A percentile compares a stretch with the other conserved stretches of the same genome.
phyloP scores from a whole-genome alignment of 2,888 invertebrate species.

The Ornithoptera alexandrae region DNA sequence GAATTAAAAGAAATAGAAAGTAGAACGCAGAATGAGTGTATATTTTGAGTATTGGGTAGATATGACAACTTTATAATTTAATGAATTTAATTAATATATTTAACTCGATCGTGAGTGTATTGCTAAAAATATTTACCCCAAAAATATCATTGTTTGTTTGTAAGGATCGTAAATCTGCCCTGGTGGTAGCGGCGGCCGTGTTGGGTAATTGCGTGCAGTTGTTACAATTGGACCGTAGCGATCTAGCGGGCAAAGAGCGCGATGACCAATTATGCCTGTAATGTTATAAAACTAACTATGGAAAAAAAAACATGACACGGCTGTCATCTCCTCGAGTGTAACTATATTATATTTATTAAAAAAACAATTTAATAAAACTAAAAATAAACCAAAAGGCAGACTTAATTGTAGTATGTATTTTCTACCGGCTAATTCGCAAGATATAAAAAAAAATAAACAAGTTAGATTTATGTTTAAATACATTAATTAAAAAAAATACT shows the following conservation, averaged over 20 bases:
- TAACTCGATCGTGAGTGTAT: background rate
- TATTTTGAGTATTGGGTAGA: too few relatives aligned
- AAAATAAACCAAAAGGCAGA: too few relatives aligned
- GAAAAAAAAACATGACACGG: background rate
- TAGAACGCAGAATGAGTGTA: too few relatives aligned
- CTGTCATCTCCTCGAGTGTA: background rate
- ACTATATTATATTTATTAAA: too few relatives aligned
- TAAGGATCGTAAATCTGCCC: conserved; percentile 71
- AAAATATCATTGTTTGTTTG: conserved; percentile 69
- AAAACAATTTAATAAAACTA: too few relatives aligned
- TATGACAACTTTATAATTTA: too few relatives aligned
- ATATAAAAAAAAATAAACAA: too few relatives aligned
- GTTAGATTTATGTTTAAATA: too few relatives aligned
- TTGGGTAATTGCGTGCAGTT: conserved; percentile 60
- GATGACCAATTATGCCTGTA: conserved; percentile 63
- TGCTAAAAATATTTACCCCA: conserved; percentile 50
- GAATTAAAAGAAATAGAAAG: too few relatives aligned
- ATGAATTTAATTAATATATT: background rate
- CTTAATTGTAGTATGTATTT: too few relatives aligned
- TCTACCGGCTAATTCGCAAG: too few relatives aligned
- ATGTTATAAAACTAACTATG: background rate
- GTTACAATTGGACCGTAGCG: conserved; percentile 63
- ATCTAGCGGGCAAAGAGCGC: conserved; percentile 62
- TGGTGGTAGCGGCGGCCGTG: conserved; percentile 56
- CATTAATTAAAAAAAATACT: too few relatives aligned